phyloP scores from a whole-genome alignment of 2,113 vertebrate genomes.

The Ctenomys sociabilis region DNA sequence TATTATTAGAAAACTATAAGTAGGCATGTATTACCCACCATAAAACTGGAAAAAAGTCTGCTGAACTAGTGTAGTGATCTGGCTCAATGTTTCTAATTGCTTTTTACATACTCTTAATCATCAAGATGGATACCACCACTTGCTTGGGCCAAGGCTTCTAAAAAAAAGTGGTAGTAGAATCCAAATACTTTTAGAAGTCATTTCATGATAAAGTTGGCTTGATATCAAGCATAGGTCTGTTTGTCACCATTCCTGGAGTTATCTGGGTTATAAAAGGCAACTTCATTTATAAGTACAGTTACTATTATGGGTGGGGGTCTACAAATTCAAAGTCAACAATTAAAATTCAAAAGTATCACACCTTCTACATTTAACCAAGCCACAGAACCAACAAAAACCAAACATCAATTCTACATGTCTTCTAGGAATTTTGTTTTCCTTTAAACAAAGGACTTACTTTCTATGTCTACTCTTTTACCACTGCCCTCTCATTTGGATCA shows the following conservation, averaged over 20 bases:
- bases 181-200: background rate
- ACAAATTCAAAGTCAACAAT: constrained; percentile 60
- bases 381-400: constrained; percentile 55
- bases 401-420: constrained; percentile 45
- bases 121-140: constrained; percentile 8
- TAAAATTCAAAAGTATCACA: constrained; percentile 22
- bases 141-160: background rate
- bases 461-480: constrained; percentile 47
- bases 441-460: constrained; percentile 74
- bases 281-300: constrained; percentile 35
- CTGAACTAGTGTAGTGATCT: background rate
- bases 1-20: constrained; percentile 37
- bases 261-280: constrained; percentile 55
- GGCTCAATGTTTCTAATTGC: background rate
- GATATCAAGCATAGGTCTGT: background rate
- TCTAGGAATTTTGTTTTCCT: background rate
- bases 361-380: constrained; percentile 47
- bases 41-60: constrained; percentile 14
- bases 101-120: background rate
- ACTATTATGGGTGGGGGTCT: background rate
- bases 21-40: background rate
- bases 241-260: constrained; percentile 32
- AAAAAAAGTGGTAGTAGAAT: constrained; percentile 4
- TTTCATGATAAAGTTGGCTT: constrained; percentile 50
- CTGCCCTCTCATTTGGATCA: constrained; percentile 41